phyloP scores from a whole-genome alignment of 2,888 invertebrate species.

The Xanthostigma xanthostigma region DNA sequence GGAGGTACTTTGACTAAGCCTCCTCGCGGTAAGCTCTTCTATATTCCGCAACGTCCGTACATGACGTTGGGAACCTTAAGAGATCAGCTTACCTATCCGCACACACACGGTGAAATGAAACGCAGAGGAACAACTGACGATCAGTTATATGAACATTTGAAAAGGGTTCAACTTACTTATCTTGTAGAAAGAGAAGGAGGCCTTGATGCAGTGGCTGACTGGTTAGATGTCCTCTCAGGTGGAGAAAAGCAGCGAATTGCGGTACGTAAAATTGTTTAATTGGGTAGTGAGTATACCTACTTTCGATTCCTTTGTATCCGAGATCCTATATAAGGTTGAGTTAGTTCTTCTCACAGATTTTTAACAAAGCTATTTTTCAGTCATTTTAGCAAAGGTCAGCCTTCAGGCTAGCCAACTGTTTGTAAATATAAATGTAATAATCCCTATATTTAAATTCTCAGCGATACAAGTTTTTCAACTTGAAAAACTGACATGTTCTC shows the following conservation, averaged over 20 bases:
- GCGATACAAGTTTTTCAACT: no score
- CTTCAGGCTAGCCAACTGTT: no score
- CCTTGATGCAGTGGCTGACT: conserved; percentile 88
- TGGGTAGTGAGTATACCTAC: neutral
- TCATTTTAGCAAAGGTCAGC: no score
- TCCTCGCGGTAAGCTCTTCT: conserved; percentile 88
- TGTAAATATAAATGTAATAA: no score
- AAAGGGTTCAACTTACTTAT: conserved; percentile 72
- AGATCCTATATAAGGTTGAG: no score
- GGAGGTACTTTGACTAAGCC: conserved; percentile 90
- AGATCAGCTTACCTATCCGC: conserved; percentile 88
- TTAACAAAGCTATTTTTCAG: no score
- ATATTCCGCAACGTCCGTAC: conserved; percentile 93
- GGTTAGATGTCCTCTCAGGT: conserved; percentile 96
- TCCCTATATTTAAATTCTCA: no score
- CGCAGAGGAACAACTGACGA: conserved; percentile 63
- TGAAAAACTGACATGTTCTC: no score
- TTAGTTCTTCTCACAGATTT: neutral
- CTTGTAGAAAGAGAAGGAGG: conserved; percentile 72
- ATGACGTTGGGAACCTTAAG: conserved; percentile 92
- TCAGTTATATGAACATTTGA: conserved; percentile 60
- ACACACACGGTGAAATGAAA: conserved; percentile 72
- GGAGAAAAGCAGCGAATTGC: conserved; percentile 98
- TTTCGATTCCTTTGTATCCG: no score
- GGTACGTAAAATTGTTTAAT: conserved; percentile 30